phyloP scores from a whole-genome alignment of 2,113 vertebrate genomes.

The Psophia crepitans region DNA sequence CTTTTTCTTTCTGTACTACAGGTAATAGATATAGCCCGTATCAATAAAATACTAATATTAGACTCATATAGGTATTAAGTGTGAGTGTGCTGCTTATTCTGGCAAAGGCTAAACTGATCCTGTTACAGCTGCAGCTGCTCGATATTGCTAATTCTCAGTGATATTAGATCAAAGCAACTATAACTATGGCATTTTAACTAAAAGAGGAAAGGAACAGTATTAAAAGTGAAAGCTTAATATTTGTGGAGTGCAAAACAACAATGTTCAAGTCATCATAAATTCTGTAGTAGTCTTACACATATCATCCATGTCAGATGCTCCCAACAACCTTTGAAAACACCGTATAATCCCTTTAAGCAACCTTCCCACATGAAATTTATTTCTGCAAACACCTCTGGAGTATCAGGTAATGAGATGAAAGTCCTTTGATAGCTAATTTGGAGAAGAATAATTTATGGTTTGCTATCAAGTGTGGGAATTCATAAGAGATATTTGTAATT shows the following conservation, averaged over 20 bases:
- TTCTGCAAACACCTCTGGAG: background rate
- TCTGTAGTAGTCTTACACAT: background rate
- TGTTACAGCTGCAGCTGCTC: background rate
- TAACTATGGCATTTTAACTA: background rate
- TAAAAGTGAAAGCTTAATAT: conserved; percentile 15
- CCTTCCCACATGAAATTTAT: background rate
- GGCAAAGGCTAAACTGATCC: background rate
- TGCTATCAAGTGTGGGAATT: background rate
- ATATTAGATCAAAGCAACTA: background rate
- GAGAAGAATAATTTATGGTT: background rate
- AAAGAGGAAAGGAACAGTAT: background rate
- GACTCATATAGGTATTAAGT: background rate
- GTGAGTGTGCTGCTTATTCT: background rate
- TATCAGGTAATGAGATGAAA: background rate
- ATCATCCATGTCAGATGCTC: background rate
- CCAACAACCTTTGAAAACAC: background rate
- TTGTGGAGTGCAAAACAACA: background rate
- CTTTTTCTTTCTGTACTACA: background rate
- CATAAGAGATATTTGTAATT: background rate
- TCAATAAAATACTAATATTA: background rate
- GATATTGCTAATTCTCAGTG: background rate
- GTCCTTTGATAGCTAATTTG: background rate
- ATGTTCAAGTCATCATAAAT: background rate
- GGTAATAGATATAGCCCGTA: background rate
- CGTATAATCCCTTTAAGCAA: background rate